phyloP scores from a whole-genome alignment of 2,888 invertebrate species.

The Dryadula phaetusa region DNA sequence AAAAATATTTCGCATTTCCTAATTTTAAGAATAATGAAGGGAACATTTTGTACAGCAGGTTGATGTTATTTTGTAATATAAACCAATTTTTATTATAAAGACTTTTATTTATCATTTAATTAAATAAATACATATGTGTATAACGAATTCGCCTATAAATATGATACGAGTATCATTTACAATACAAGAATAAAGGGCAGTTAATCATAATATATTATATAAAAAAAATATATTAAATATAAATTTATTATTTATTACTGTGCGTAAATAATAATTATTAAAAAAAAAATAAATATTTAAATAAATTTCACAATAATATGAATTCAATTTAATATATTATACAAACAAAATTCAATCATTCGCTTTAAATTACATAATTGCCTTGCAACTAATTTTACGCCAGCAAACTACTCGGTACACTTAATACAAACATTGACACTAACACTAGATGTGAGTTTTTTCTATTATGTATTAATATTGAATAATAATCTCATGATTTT shows the following conservation, averaged over 20 bases:
- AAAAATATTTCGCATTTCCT: neutral
- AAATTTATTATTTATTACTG: neutral
- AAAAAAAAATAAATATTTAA: neutral
- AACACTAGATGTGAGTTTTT: neutral
- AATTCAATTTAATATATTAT: neutral
- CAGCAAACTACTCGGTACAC: neutral
- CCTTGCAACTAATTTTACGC: constrained; percentile 3
- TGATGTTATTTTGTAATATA: neutral
- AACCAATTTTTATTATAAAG: neutral
- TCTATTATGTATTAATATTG: neutral
- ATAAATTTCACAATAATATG: neutral
- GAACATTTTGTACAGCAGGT: neutral
- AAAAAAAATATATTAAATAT: neutral
- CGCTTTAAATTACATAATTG: constrained; percentile 11
- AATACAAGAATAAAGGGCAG: neutral
- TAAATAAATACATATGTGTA: constrained; percentile 6
- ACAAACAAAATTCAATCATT: too few species aligned
- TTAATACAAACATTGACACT: neutral
- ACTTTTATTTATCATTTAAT: constrained; percentile 4
- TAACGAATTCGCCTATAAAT: neutral
- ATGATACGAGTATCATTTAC: neutral
- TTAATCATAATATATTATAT: neutral
- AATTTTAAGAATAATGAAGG: neutral
- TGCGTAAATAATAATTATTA: neutral
- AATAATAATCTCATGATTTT: neutral